These are phyloP conservation scores for Leptura quadrifasciata DNA, from an alignment of 2,888 invertebrate genomes.

Conservation along the genomic window DNA sequence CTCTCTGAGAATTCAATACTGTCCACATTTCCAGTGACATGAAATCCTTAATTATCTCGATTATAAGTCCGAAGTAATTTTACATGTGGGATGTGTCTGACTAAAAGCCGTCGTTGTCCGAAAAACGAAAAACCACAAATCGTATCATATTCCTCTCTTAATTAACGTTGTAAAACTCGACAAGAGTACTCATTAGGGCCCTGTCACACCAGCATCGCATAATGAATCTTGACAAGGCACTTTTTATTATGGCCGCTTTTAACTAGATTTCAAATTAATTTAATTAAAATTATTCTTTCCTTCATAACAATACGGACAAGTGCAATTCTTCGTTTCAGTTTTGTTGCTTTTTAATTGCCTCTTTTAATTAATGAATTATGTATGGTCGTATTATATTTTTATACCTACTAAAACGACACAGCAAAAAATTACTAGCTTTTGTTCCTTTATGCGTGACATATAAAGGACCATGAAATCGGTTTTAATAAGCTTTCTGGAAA, in stretches of 20 bases:
- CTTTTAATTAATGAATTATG: slow-evolving; percentile 64
- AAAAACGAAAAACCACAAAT: slow-evolving; percentile 65
- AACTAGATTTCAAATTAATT: slow-evolving; percentile 72
- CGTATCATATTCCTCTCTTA: slow-evolving; percentile 72
- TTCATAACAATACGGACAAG: slow-evolving; percentile 56
- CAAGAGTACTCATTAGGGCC: slow-evolving; percentile 73
- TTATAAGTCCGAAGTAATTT: slow-evolving; percentile 21
- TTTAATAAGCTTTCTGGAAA: not conserved
- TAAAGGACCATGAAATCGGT: not conserved
- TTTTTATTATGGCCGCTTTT: slow-evolving; percentile 71
- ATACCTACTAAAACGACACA: slow-evolving; percentile 4
- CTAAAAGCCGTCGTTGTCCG: slow-evolving; percentile 69
- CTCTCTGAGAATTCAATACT: not conserved
- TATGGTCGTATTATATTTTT: slow-evolving; percentile 49
- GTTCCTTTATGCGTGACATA: slow-evolving; percentile 5
- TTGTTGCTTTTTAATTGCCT: slow-evolving; percentile 66
- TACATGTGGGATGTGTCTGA: slow-evolving; percentile 46
- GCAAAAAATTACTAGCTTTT: slow-evolving; percentile 4
- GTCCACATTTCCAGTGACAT: not conserved
- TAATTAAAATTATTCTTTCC: slow-evolving; percentile 71
- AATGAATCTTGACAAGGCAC: slow-evolving; percentile 73
- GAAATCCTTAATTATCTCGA: slow-evolving; percentile 4
- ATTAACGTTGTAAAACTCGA: slow-evolving; percentile 72
- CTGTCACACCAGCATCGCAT: slow-evolving; percentile 72
- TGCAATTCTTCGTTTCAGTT: slow-evolving; percentile 60